Conservation (phyloP, 2,888 invertebrate genomes). For the Dusona sp. region DNA sequence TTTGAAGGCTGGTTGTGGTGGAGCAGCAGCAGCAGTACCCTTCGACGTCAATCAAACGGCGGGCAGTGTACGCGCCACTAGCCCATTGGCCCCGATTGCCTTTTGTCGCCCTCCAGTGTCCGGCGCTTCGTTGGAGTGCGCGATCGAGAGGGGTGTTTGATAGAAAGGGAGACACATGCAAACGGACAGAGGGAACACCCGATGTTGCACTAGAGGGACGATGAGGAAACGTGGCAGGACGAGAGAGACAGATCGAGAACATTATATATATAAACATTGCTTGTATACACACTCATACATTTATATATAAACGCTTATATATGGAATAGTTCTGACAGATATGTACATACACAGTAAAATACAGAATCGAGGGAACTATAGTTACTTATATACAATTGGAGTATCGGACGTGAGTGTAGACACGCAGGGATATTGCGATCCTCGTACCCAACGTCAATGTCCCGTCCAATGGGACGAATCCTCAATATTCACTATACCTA, state of each 20-base stretch:
- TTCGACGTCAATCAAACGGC: constrained; percentile 81
- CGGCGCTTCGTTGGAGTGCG: constrained; percentile 58
- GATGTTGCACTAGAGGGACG: constrained; percentile 12
- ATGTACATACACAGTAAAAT: background rate
- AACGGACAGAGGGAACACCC: constrained; percentile 34
- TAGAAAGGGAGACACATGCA: constrained; percentile 47
- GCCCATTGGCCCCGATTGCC: constrained; percentile 82
- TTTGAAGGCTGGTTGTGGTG: constrained; percentile 16
- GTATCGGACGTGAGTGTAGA: constrained; percentile 44
- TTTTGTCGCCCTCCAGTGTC: constrained; percentile 77
- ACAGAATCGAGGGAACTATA: background rate
- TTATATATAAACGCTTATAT: background rate
- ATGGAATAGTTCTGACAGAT: background rate
- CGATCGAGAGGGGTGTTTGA: constrained; percentile 37
- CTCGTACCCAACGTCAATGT: constrained; percentile 56
- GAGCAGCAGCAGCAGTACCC: constrained; percentile 69
- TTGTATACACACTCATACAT: background rate
- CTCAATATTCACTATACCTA: constrained; percentile 72
- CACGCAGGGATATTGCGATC: constrained; percentile 62
- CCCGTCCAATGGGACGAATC: constrained; percentile 75
- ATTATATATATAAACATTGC: background rate
- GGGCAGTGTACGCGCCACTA: constrained; percentile 78
- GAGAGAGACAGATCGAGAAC: constrained; percentile 19
- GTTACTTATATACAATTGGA: constrained; percentile 26
- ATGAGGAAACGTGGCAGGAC: constrained; percentile 20